Evolutionary conservation across 1,140 invertebrate genomes (phyloP).

Genomic region (Lordiphosa stackelbergi): DNA sequence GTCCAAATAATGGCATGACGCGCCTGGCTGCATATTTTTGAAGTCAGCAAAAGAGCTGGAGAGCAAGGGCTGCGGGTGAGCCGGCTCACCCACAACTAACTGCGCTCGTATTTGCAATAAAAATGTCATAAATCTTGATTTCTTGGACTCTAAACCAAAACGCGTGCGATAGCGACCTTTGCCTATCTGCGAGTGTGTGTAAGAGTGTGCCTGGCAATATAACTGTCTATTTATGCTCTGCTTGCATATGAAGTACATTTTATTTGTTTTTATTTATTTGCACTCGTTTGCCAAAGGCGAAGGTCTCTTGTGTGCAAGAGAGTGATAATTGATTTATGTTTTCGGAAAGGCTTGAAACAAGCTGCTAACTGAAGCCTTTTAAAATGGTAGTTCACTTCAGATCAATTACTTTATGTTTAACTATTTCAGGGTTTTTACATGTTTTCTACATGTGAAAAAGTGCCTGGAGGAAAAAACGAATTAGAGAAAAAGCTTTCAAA

Average conservation of each 20-base stretch:
- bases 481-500: too few species aligned
- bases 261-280: conserved; percentile 73
- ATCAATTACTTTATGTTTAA: too few species aligned
- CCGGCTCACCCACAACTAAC: conserved; percentile 54
- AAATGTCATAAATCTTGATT: conserved; percentile 77
- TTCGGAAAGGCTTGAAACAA: neutral
- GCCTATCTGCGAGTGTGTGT: conserved; percentile 5
- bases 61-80: neutral
- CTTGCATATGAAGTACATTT: conserved; percentile 69
- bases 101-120: conserved; percentile 70
- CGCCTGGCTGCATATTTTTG: conserved; percentile 68
- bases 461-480: too few species aligned
- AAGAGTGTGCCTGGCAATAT: conserved; percentile 48
- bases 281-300: conserved; percentile 30
- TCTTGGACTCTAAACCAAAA: conserved; percentile 68
- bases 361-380: too few species aligned
- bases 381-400: too few species aligned
- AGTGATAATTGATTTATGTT: conserved; percentile 13
- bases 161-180: conserved; percentile 54
- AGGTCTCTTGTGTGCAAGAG: conserved; percentile 3
- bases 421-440: too few species aligned
- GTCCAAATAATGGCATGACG: conserved; percentile 66
- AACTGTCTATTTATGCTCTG: conserved; percentile 68
- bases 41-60: conserved; percentile 40
- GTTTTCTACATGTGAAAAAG: too few species aligned